phyloP scores from a whole-genome alignment of 2,888 invertebrate species.

The Eupithecia abbreviata region DNA sequence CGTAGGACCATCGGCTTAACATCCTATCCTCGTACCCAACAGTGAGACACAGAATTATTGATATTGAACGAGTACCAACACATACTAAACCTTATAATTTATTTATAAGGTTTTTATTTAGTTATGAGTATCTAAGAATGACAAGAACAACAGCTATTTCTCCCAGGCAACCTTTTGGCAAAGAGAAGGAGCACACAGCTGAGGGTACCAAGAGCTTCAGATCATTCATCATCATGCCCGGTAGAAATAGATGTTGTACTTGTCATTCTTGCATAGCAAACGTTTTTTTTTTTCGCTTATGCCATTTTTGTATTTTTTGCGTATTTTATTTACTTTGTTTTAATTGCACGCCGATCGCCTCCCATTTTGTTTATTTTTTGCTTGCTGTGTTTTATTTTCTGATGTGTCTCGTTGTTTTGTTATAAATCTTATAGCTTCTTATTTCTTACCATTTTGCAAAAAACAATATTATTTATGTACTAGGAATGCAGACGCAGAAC shows the following conservation, averaged over 20 bases:
- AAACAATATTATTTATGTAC: neutral
- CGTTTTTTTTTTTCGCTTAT: neutral
- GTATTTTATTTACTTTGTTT: neutral
- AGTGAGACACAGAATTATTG: slow-evolving; percentile 62
- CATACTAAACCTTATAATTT: neutral
- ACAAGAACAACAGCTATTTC: neutral
- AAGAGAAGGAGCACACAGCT: too few species aligned
- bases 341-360: neutral
- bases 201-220: too few species aligned
- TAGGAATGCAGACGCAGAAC: neutral
- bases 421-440: neutral
- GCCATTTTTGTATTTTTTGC: neutral
- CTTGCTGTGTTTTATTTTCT: neutral
- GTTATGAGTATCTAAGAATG: neutral
- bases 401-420: neutral
- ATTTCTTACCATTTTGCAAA: neutral
- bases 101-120: neutral
- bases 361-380: neutral
- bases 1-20: too few species aligned
- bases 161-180: too few species aligned
- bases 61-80: neutral
- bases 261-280: neutral
- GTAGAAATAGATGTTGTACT: too few species aligned
- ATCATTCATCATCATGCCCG: too few species aligned
- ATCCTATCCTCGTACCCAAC: slow-evolving; percentile 92